Evolutionary conservation across 2,113 vertebrate genomes (phyloP).

Genomic region (Hipposideros armiger): DNA sequence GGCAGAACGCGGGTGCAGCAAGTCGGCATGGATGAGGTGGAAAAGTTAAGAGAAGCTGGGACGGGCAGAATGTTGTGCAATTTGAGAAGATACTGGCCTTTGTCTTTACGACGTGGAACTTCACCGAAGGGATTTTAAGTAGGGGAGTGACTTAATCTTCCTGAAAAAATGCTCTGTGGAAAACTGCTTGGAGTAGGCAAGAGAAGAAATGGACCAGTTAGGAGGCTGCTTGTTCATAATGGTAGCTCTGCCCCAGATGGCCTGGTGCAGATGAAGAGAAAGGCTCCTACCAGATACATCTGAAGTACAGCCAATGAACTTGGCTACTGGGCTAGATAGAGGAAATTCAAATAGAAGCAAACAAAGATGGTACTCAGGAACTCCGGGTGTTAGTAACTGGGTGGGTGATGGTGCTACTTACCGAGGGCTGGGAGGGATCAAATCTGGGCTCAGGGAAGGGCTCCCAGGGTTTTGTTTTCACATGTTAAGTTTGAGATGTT

Average conservation of each 20-base stretch:
- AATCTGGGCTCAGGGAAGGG: too few relatives aligned
- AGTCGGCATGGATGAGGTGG: neutral
- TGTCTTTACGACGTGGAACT: neutral
- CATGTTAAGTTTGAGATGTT: neutral
- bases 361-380: neutral
- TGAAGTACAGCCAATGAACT: neutral
- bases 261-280: neutral
- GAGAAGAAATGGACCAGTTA: neutral
- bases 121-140: neutral
- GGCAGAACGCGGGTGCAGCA: neutral
- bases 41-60: neutral
- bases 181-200: neutral
- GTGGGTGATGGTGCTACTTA: neutral
- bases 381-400: too few relatives aligned
- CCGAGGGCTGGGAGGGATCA: neutral
- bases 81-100: neutral
- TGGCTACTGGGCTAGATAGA: neutral
- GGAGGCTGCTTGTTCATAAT: rapidly evolving
- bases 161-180: neutral
- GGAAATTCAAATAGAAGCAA: neutral
- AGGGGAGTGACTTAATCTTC: neutral
- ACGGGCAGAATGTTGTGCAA: neutral
- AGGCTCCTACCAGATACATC: neutral
- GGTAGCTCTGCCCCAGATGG: neutral
- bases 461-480: neutral